Evolutionary conservation across 2,113 vertebrate species (phyloP).

Genomic region (Halichoeres trimaculatus): DNA sequence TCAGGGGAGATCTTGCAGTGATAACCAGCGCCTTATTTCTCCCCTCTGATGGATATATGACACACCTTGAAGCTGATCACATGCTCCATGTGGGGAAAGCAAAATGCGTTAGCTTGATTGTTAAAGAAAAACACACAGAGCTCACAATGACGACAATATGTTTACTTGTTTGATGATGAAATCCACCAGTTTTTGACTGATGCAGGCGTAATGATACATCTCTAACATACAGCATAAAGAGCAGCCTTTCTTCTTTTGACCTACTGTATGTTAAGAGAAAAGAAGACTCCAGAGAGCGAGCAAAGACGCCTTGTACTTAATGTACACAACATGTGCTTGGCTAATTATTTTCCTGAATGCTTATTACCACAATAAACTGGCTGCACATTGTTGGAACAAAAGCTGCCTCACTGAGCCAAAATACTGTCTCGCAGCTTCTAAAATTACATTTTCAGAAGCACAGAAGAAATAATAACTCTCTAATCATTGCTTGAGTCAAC

Average conservation of each 20-base stretch:
- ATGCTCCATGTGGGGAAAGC: slow-evolving; percentile 45
- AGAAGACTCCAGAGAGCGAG: slow-evolving; percentile 47
- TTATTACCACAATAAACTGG: slow-evolving; percentile 61
- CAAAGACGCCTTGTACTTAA: slow-evolving; percentile 36
- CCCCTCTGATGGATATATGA: slow-evolving; percentile 82
- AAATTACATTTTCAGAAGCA: slow-evolving; percentile 64
- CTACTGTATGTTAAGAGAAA: slow-evolving; percentile 40
- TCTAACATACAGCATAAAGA: background rate
- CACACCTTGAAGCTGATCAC: slow-evolving; percentile 80
- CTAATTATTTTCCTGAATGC: slow-evolving; percentile 62
- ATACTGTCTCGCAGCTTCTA: slow-evolving; percentile 34
- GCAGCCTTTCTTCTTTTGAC: slow-evolving; percentile 40
- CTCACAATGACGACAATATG: slow-evolving; percentile 25
- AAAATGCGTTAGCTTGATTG: slow-evolving; percentile 78
- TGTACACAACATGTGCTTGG: slow-evolving; percentile 57
- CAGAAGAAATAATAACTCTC: slow-evolving; percentile 69
- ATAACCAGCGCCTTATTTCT: slow-evolving; percentile 86
- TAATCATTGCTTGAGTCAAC: slow-evolving; percentile 75
- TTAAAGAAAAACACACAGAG: slow-evolving; percentile 14
- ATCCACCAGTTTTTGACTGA: slow-evolving; percentile 39
- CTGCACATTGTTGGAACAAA: slow-evolving; percentile 46
- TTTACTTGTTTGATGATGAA: slow-evolving; percentile 37
- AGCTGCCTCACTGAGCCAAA: slow-evolving; percentile 43
- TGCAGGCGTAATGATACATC: slow-evolving; percentile 21
- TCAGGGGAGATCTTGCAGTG: slow-evolving; percentile 92